Conservation (phyloP, 1,140 invertebrate genomes). For the Drosophila murphyi region DNA sequence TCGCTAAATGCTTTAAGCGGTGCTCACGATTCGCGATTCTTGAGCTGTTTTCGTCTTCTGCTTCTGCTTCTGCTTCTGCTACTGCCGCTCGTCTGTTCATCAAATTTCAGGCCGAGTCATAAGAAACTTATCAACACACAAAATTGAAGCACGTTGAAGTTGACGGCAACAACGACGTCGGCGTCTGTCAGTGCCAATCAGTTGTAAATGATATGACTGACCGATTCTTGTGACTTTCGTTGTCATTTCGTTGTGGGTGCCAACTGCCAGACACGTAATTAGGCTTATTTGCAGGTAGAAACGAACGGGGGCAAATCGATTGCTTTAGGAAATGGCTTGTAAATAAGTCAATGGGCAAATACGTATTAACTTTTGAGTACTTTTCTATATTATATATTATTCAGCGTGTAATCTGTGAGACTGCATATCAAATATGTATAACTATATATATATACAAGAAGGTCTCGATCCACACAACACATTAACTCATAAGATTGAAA, state of each 20-base stretch:
- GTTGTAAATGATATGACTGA: constrained; percentile 65
- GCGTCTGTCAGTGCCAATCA: constrained; percentile 78
- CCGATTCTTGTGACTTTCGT: constrained; percentile 66
- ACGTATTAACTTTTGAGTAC: neutral
- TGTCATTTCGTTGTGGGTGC: constrained; percentile 16
- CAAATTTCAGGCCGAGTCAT: constrained; percentile 63
- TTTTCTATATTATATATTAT: neutral
- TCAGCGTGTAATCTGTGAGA: no score
- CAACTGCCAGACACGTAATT: constrained; percentile 42
- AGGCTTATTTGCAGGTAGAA: constrained; percentile 6
- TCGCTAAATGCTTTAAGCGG: constrained; percentile 66
- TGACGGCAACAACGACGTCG: constrained; percentile 27
- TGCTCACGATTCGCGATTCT: constrained; percentile 39
- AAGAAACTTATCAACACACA: constrained; percentile 80
- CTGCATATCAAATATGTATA: no score
- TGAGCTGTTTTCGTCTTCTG: neutral
- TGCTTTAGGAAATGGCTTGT: constrained; percentile 40
- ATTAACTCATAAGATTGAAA: no score
- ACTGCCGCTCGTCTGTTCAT: constrained; percentile 24
- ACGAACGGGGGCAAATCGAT: constrained; percentile 18
- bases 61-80: no score
- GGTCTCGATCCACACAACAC: no score
- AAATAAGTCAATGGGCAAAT: constrained; percentile 40
- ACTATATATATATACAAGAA: no score
- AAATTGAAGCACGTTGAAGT: constrained; percentile 66